Base-by-base conservation (phyloP, 2,797 vertebrate genomes). In the Corythornis leucogaster region DNA sequence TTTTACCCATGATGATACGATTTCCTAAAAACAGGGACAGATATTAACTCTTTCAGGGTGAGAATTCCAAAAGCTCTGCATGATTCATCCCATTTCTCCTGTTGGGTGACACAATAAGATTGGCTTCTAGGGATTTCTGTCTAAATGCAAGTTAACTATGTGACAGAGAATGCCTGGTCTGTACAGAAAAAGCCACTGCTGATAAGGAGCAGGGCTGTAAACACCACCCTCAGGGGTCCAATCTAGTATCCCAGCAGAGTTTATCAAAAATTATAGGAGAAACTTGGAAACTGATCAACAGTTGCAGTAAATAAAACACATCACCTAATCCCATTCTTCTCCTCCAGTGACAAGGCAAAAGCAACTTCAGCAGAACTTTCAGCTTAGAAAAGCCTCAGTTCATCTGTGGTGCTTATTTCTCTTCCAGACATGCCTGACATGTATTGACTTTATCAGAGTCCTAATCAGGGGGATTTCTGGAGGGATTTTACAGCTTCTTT, bases 1-100 rank as follows among this genome's bases (percentile, higher is more conserved):
- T 99, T 97, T 99, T 99, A 76, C 99, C 99, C 99, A 99, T 99
- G 95, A 99, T 99, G 91, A 99, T 99, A 40, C 99, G 99, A 96
- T 99, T 99, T 93, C 99, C 99, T 99, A 94, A 87, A 91, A 64
- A 63, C 1, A 71, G 43, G 22, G 96, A 68, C 22, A 96, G 40
- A 96, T 76, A 81, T 81, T 50, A 50, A 57, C 26, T 53, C 31
- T 42, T 58, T 55, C 43, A 57, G 28, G 28, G 28, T 28, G 55
- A 64, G 25, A 31, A 66, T 46, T 46, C 22, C 45, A 87, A 62
- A 84, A 67, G 17, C 43, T 84, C 68, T 42, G 35, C 71, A 42
- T 16, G 24, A 55, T 50, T 57, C 55, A 35, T 26, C 5, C 16
- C n/a, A 42, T 74, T 59, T 53, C 69, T 31, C 42, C 57, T 50